Evolutionary conservation across 2,888 invertebrate genomes (phyloP), one percentile per base, ranked within the genome.

Genomic region (Malthinus seriepunctatus): DNA sequence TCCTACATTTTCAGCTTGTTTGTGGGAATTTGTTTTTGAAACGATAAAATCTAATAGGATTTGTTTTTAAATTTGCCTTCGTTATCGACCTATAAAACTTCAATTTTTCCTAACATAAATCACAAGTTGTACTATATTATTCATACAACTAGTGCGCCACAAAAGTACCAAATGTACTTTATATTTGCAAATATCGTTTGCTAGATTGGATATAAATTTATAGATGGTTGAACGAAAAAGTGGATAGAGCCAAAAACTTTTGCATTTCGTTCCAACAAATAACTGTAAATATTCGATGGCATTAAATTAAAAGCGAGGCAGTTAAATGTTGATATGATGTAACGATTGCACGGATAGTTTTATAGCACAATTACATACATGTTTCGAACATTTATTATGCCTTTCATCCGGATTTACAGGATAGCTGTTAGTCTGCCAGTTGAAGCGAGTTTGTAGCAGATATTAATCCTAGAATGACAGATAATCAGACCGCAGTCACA

Each of bases 31-130:
- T 63, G 68, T 63, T 64, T 58, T 42, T 23, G 23, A 5, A 50
- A 61, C 66, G 73, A 73, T 73, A 72, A 63, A 67, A 73, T 72
- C 72, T 69, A 71, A 72, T 73, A 71, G 71, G 70, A 66, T 69
- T 67, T 67, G 62, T 70, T 73, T 73, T 72, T 72, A 71, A 73
- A 75, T 75, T 73, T 73, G 71, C 67, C 71, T 71, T 69, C 67
- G 69, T 67, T 69, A 70, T 69, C 71, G 64, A 51, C 50, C 51
- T 62, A 66, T 69, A 66, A 54, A 68, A 69, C 68, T 69, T 70
- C 69, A 69, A 72, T 73, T 68, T 65, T 58, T 65, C 58, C 54
- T 38, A 52, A 62, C 63, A 70, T 73, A 73, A 72, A 72, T 72
- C 69, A 64, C 56, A 68, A 67, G 60, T 65, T 64, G 56, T 51